Percentiles rank a stretch among this genome's conserved stretches.
These are phyloP conservation scores for Naja naja DNA, from an alignment of 2,113 vertebrate genomes.

Conservation along the genomic window DNA sequence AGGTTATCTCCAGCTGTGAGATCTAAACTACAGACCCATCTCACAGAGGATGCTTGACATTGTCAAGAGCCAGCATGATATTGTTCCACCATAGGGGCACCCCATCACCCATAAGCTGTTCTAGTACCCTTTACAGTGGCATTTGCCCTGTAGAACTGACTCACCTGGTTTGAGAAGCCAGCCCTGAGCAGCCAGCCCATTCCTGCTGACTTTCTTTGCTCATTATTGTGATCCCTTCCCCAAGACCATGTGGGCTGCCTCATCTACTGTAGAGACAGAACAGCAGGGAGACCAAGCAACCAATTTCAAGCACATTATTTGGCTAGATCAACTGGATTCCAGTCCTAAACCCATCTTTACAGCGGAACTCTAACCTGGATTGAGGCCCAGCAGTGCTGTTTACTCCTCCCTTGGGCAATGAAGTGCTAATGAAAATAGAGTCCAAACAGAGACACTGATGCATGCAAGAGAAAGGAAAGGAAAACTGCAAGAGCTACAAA, in stretches of 20 bases:
- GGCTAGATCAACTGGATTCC: neutral
- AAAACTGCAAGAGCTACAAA: neutral
- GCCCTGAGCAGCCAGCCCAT: neutral
- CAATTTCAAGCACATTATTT: neutral
- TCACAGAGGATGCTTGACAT: neutral
- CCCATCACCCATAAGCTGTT: neutral
- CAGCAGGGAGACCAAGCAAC: neutral
- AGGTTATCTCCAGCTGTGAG: neutral
- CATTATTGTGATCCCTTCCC: neutral
- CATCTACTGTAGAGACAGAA: neutral
- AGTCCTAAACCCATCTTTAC: neutral
- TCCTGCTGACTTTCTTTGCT: neutral
- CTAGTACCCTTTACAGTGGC: neutral
- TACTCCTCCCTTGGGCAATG: neutral
- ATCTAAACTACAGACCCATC: neutral
- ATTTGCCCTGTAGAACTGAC: neutral
- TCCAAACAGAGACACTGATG: neutral
- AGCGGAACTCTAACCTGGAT: conserved; percentile 4
- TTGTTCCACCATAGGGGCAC: neutral
- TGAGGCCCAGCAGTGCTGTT: neutral
- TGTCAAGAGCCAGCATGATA: neutral
- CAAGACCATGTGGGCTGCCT: neutral
- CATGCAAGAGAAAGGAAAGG: too few species aligned
- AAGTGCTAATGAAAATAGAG: too few species aligned
- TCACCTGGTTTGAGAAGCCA: neutral